phyloP scores from a whole-genome alignment of 2,888 invertebrate species.

The Tipula confusa region DNA sequence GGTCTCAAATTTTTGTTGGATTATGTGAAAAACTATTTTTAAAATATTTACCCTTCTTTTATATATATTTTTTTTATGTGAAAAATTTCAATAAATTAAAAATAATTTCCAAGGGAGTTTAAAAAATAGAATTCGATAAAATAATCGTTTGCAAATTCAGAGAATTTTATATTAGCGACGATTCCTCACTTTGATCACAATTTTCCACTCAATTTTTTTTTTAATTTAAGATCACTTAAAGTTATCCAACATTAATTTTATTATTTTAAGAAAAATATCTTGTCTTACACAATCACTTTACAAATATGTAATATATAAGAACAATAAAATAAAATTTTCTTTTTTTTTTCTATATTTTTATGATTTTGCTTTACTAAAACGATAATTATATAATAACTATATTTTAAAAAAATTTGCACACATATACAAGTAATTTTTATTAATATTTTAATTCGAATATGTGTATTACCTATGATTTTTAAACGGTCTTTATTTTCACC shows the following conservation, averaged over 20 bases:
- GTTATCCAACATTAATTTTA: background rate
- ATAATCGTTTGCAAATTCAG: background rate
- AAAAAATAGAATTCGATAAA: background rate
- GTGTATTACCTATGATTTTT: background rate
- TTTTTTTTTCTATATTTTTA: background rate
- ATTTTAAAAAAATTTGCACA: background rate
- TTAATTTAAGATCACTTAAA: background rate
- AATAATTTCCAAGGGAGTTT: background rate
- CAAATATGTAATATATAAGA: background rate
- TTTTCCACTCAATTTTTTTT: background rate
- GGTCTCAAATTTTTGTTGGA: background rate
- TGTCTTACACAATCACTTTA: background rate
- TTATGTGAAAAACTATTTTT: slow-evolving; percentile 8
- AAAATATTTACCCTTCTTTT: background rate
- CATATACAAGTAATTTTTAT: background rate
- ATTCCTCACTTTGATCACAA: background rate
- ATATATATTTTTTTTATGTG: background rate
- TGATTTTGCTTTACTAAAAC: background rate
- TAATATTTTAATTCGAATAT: background rate
- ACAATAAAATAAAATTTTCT: background rate
- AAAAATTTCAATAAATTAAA: background rate
- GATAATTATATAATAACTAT: background rate
- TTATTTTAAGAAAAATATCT: background rate
- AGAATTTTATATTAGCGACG: background rate
- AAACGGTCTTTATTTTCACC: background rate